phyloP scores from a whole-genome alignment of 2,113 vertebrate genomes.

The Oryzias javanicus region DNA sequence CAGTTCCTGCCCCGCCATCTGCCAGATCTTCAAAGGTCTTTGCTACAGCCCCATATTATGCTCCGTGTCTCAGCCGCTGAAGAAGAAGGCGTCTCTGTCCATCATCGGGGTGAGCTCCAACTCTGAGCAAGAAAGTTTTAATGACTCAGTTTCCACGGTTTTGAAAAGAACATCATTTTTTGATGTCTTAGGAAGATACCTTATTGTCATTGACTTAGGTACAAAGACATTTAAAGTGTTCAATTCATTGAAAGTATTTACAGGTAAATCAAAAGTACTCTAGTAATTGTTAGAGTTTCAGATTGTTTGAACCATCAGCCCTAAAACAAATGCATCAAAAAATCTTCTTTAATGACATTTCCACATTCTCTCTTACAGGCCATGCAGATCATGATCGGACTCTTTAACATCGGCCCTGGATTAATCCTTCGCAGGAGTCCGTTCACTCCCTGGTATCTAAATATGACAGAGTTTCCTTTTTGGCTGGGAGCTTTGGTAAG shows the following conservation, averaged over 20 bases:
- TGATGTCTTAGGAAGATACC: too few species aligned
- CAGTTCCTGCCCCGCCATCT: slow-evolving; percentile 56
- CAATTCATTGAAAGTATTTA: too few species aligned
- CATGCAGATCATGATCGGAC: slow-evolving; percentile 67
- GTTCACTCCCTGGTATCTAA: fast-evolving
- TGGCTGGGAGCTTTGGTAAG: slow-evolving; percentile 59
- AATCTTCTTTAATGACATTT: too few species aligned
- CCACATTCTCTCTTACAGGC: slow-evolving; percentile 39
- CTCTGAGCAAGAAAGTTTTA: too few species aligned
- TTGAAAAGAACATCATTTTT: too few species aligned
- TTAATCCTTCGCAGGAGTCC: fast-evolving
- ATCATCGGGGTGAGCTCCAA: slow-evolving; percentile 62
- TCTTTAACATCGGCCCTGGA: slow-evolving; percentile 58
- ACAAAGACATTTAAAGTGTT: too few species aligned
- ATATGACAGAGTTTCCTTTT: fast-evolving
- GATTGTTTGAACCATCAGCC: too few species aligned
- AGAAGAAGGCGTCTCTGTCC: slow-evolving; percentile 17
- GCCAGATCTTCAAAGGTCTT: slow-evolving; percentile 58
- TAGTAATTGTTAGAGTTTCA: too few species aligned
- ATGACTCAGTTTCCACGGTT: too few species aligned
- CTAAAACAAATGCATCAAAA: too few species aligned
- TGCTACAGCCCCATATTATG: slow-evolving; percentile 68
- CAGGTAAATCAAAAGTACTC: too few species aligned
- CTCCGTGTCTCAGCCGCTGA: slow-evolving; percentile 48
- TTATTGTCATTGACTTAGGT: too few species aligned